Evolutionary conservation across 2,797 vertebrate genomes (phyloP).

Genomic region (Rachycentron canadum): DNA sequence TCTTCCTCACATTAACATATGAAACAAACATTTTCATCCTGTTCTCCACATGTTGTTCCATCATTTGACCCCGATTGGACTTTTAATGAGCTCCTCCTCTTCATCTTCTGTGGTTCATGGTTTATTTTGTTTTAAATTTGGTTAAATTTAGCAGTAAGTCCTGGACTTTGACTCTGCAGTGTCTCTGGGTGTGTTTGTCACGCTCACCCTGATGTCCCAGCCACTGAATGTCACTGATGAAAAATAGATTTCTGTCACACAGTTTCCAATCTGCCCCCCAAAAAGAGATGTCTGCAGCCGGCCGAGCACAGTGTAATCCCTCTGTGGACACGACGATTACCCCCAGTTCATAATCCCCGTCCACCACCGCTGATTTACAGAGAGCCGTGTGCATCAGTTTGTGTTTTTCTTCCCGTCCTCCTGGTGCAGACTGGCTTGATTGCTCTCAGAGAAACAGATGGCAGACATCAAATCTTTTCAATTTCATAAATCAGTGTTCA

Average conservation of each 20-base stretch:
- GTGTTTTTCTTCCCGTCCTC: constrained; percentile 38
- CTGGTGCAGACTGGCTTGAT: constrained; percentile 25
- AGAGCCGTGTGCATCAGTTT: constrained; percentile 19
- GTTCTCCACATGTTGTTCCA: too few species aligned
- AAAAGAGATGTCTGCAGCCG: constrained; percentile 63
- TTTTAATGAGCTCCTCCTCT: too few species aligned
- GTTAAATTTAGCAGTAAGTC: too few species aligned
- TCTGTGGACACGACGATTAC: constrained; percentile 82
- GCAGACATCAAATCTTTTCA: constrained; percentile 23
- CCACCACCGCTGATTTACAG: constrained; percentile 37
- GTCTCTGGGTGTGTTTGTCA: constrained; percentile 24
- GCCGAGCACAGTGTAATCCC: constrained; percentile 78
- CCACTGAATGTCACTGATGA: constrained; percentile 42
- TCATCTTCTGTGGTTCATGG: too few species aligned
- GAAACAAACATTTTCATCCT: too few species aligned
- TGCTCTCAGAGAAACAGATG: constrained; percentile 60
- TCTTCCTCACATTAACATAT: too few species aligned
- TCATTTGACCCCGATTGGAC: too few species aligned
- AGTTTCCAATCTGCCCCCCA: constrained; percentile 68
- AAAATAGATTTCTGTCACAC: constrained; percentile 64
- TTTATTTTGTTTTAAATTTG: too few species aligned
- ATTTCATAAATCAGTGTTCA: constrained; percentile 21
- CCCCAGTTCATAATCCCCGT: constrained; percentile 68
- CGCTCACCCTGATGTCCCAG: constrained; percentile 30
- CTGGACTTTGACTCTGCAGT: too few species aligned